A percentile compares a stretch with the other conserved stretches of the same genome.
These are phyloP conservation scores for Andrena haemorrhoa DNA, from an alignment of 2,888 invertebrate species.

Conservation along the genomic window DNA sequence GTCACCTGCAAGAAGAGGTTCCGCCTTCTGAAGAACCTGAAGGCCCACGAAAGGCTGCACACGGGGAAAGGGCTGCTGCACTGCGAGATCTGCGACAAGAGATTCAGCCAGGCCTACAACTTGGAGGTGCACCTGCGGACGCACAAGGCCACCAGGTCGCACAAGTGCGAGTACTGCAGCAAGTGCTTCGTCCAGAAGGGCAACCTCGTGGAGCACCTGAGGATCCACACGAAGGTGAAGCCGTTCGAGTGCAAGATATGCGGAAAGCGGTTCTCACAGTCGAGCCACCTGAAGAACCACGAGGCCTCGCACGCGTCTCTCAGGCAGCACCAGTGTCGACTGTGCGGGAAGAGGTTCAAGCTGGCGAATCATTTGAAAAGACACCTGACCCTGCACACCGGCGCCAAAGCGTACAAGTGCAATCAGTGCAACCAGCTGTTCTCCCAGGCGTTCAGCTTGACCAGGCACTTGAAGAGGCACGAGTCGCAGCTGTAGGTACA, in stretches of 20 bases:
- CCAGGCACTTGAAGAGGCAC: slow-evolving; percentile 86
- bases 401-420: slow-evolving; percentile 82
- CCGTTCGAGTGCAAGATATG: slow-evolving; percentile 81
- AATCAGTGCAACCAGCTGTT: slow-evolving; percentile 85
- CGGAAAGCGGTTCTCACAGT: slow-evolving; percentile 81
- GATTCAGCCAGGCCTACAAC: slow-evolving; percentile 82
- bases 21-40: slow-evolving; percentile 79
- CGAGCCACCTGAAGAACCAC: slow-evolving; percentile 83
- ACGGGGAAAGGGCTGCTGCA: slow-evolving; percentile 79
- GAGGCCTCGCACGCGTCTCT: slow-evolving; percentile 77
- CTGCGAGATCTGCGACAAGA: slow-evolving; percentile 83
- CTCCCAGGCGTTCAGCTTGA: slow-evolving; percentile 85
- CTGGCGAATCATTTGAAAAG: slow-evolving; percentile 81
- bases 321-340: slow-evolving; percentile 80
- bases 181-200: slow-evolving; percentile 81
- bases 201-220: slow-evolving; percentile 81
- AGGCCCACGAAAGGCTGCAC: slow-evolving; percentile 79
- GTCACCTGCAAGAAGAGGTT: slow-evolving; percentile 78
- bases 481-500: slow-evolving; percentile 64
- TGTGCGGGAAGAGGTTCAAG: slow-evolving; percentile 83
- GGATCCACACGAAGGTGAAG: slow-evolving; percentile 82
- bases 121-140: slow-evolving; percentile 81
- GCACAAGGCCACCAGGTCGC: slow-evolving; percentile 78
- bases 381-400: slow-evolving; percentile 80
- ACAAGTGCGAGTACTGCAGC: slow-evolving; percentile 82